phyloP scores from a whole-genome alignment of 1,140 invertebrate species.

The Scaptomyza hsui region DNA sequence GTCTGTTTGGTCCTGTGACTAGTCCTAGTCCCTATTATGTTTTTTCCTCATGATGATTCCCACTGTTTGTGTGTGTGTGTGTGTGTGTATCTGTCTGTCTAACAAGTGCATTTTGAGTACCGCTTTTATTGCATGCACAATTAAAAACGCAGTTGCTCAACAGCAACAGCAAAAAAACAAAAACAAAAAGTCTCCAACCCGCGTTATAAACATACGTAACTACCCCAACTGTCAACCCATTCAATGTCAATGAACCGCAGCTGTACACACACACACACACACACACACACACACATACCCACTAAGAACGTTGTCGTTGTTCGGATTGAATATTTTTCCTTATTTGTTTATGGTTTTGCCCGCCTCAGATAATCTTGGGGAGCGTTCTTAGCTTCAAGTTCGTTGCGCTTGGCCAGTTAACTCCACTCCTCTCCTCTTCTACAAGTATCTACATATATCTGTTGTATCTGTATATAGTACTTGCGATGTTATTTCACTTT shows the following conservation, averaged over 20 bases:
- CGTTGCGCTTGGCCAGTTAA: slow-evolving; percentile 73
- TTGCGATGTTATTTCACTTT: slow-evolving; percentile 77
- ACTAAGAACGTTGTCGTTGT: slow-evolving; percentile 45
- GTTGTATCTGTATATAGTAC: slow-evolving; percentile 52
- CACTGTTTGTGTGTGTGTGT: slow-evolving; percentile 20
- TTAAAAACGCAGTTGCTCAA: slow-evolving; percentile 77
- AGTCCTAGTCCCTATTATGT: slow-evolving; percentile 37
- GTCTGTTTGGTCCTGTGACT: slow-evolving; percentile 14
- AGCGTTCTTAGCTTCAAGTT: slow-evolving; percentile 72
- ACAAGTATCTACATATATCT: slow-evolving; percentile 9
- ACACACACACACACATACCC: slow-evolving; percentile 32
- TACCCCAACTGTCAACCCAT: slow-evolving; percentile 41
- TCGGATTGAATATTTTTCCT: slow-evolving; percentile 72
- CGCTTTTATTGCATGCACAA: slow-evolving; percentile 76
- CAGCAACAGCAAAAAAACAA: slow-evolving; percentile 23
- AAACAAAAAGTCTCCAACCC: slow-evolving; percentile 6
- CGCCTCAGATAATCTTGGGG: slow-evolving; percentile 77
- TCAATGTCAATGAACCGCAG: slow-evolving; percentile 78
- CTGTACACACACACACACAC: slow-evolving; percentile 49
- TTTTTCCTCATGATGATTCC: slow-evolving; percentile 37
- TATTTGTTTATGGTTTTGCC: slow-evolving; percentile 79
- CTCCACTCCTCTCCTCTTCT: too few species aligned
- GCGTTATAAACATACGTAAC: not conserved
- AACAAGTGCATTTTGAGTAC: slow-evolving; percentile 75
- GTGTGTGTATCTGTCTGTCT: slow-evolving; percentile 14